Evolutionary conservation across 2,888 invertebrate species (phyloP).

Genomic region (Caenorhabditis plicata): DNA sequence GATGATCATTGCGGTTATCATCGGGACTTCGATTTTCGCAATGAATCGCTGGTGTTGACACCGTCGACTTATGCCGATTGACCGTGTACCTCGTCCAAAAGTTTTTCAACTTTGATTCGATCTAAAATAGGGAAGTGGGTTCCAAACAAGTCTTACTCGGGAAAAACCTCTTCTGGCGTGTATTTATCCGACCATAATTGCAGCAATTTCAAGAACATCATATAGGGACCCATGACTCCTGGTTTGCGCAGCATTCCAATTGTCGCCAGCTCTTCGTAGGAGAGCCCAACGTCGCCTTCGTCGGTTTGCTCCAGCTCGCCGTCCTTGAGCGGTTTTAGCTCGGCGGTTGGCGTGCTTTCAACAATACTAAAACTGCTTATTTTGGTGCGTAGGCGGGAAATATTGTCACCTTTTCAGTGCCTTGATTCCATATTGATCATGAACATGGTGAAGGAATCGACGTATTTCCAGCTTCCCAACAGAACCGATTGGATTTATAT

Average conservation of each 20-base stretch:
- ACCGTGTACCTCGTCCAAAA: constrained; percentile 90
- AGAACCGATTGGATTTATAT: constrained; percentile 96
- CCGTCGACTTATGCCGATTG: constrained; percentile 97
- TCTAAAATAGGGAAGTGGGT: constrained; percentile 71
- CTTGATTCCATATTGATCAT: constrained; percentile 44
- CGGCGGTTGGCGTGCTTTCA: constrained; percentile 89
- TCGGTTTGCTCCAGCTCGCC: constrained; percentile 63
- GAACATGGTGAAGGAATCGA: constrained; percentile 68
- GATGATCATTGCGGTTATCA: constrained; percentile 74
- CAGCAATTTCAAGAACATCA: constrained; percentile 90
- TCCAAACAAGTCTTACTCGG: not conserved
- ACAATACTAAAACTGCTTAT: constrained; percentile 74
- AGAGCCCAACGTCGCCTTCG: constrained; percentile 75
- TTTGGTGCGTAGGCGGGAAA: not conserved
- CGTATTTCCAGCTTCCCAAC: constrained; percentile 89
- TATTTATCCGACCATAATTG: constrained; percentile 76
- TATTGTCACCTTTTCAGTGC: constrained; percentile 17
- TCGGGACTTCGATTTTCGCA: constrained; percentile 29
- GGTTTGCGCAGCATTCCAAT: constrained; percentile 84
- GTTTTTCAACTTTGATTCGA: constrained; percentile 89
- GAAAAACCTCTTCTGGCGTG: constrained; percentile 21
- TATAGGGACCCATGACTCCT: constrained; percentile 79
- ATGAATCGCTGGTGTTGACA: constrained; percentile 75
- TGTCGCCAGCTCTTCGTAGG: constrained; percentile 82
- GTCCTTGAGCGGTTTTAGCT: constrained; percentile 81